Evolutionary conservation across 2,888 invertebrate genomes (phyloP), one percentile per base, ranked within the genome.

Genomic region (Apotomis betuletana): DNA sequence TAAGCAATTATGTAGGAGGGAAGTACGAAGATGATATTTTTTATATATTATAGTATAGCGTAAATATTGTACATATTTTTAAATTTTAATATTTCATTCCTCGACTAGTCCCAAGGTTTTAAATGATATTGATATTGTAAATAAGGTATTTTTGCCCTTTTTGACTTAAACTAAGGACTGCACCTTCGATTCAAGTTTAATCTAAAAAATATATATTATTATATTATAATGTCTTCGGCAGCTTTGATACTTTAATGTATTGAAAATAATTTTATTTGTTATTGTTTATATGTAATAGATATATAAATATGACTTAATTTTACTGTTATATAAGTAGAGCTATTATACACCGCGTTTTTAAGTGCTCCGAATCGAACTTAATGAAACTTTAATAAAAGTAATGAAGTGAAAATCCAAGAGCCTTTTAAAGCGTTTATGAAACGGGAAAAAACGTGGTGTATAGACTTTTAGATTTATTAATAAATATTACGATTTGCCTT

Each of bases 41-140:
- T 81, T 81, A 75, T 79, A 80, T 77, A 74, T 75, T 77, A 74
- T 79, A 77, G 70, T 76, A 67, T 60, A 71, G 69, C 75, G 76
- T 75, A 77, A 76, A 78, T 80, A 78, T 75, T 77, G 75, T 76
- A 73, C 77, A 74, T 78, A 75, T 76, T 76, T 75, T 77, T 77
- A 74, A 74, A 72, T 73, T 70, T 71, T 70, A 77, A 74, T 68
- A 71, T 74, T 75, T 80, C 80, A 83, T 83, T 85, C 80, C 81
- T 83, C 77, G 76, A 78, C 87, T 87, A 87, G 85, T 87, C 83
- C 77, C 82, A 70, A 73, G 59, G 65, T 76, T 69, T 70, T 76
- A 74, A 78, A 77, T 77, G 76, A 75, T 79, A 79, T 76, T 77
- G 76, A 75, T 79, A 79, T 76, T 79, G 77, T 78, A 75, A 63